Evolutionary conservation across 2,797 vertebrate species (phyloP), one percentile per base, ranked within the genome.

Genomic region (Gobio occitaniae): DNA sequence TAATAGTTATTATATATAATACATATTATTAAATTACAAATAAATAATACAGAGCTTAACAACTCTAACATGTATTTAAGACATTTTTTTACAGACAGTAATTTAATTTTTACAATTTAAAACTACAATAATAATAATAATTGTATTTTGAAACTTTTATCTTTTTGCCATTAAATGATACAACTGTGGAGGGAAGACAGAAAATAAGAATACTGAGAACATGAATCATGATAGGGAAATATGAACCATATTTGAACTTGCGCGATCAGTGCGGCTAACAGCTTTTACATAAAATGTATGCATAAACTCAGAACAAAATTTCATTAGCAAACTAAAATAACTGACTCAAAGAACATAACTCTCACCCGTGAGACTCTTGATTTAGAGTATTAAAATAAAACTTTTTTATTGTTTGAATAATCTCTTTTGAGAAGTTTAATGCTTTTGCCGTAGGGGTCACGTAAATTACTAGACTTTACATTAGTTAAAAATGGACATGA

Each of bases 391-490:
- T 32, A 3, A 48, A 65, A 25, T 15, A 17, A 48, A 74, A 50
- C 44, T 48, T 50, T 19, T 32, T 4, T 12, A 16, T 19, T 11
- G 19, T 38, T n/a, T 44, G 32, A 48, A 13, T 25, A 72, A 4
- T 29, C 16, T 32, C n/a, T 59, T 82, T 47, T 32, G 68, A 61
- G 56, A 61, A 52, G 59, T 69, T 47, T 44, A 70, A 12, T 36
- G 56, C 29, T 11, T 47, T 52, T 50, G 3, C 15, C 19, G 38
- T 17, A 32, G 59, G 6, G 21, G 21, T 65, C 5, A n/a, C 21
- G 47, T 3, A 44, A 56, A 78, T 47, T 9, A 29, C 17, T 5
- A 61, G n/a, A 70, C 48, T 76, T 78, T 16, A 93, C 93, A 90
- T 89, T 56, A 72, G 86, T 80, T 56, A 36, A 68, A 84, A n/a